phyloP scores from a whole-genome alignment of 2,797 vertebrate species.

The Buphagus erythrorhynchus region DNA sequence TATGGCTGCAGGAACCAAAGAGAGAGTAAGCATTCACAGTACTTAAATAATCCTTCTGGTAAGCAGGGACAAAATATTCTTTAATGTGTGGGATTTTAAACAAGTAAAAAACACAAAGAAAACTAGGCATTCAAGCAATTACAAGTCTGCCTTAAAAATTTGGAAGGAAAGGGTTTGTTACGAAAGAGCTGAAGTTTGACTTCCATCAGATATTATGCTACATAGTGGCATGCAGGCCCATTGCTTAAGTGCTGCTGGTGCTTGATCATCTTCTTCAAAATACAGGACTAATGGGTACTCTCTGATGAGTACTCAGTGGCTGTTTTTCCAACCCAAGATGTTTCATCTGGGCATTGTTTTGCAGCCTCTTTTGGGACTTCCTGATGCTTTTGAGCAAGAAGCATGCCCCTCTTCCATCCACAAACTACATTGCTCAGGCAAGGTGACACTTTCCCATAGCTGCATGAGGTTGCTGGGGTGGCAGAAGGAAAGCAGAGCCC shows the following conservation, averaged over 20 bases:
- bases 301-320: not conserved
- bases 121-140: not conserved
- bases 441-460: fast-evolving
- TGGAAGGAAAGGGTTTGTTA: not conserved
- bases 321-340: not conserved
- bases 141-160: not conserved
- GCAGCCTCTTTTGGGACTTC: not conserved
- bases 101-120: not conserved
- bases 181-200: not conserved
- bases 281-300: not conserved
- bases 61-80: not conserved
- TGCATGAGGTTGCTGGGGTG: no score
- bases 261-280: not conserved
- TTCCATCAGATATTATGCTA: not conserved
- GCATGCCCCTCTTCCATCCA: not conserved
- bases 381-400: not conserved
- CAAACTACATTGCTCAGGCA: fast-evolving
- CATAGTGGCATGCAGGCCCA: not conserved
- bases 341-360: not conserved
- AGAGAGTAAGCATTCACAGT: not conserved
- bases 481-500: not conserved
- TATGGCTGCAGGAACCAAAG: not conserved
- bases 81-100: not conserved
- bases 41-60: not conserved
- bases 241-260: not conserved